Conservation (phyloP, 1,140 invertebrate genomes). For the Neelides sp. region DNA sequence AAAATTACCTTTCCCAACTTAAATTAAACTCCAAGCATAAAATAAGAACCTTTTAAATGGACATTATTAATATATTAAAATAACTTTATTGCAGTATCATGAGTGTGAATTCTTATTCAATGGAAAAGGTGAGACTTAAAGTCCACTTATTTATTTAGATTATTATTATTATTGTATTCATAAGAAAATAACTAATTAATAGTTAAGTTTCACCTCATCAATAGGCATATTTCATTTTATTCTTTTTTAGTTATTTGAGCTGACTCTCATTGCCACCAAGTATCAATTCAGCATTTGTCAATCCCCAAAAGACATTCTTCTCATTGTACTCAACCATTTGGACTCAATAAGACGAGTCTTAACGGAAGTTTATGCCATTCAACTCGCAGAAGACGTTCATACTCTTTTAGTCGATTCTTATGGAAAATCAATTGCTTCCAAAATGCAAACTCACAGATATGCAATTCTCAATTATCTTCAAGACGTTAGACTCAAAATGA, state of each 20-base stretch:
- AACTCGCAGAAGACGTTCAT: conserved; percentile 18
- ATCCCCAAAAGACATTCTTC: conserved; percentile 23
- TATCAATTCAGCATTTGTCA: conserved; percentile 28
- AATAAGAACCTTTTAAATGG: too few species aligned
- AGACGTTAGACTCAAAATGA: conserved; percentile 29
- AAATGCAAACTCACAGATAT: conserved; percentile 19
- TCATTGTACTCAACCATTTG: conserved; percentile 29
- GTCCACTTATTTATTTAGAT: not conserved
- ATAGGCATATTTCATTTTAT: conserved; percentile 3
- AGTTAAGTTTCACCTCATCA: too few species aligned
- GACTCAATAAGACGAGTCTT: conserved; percentile 18
- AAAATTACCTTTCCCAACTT: too few species aligned
- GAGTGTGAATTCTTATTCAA: conserved; percentile 27
- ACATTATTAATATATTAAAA: too few species aligned
- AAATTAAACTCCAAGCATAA: too few species aligned
- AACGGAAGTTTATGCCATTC: conserved; percentile 17
- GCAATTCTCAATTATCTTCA: conserved; percentile 20
- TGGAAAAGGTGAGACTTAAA: conserved; percentile 25
- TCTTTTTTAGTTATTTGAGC: conserved; percentile 22
- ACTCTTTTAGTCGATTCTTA: conserved; percentile 13
- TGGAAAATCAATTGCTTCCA: not conserved
- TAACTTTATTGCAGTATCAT: too few species aligned
- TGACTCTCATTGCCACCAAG: conserved; percentile 27
- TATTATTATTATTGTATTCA: not conserved
- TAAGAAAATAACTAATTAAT: not conserved